Conservation (phyloP, 2,113 vertebrate genomes). For the Tautogolabrus adspersus region DNA sequence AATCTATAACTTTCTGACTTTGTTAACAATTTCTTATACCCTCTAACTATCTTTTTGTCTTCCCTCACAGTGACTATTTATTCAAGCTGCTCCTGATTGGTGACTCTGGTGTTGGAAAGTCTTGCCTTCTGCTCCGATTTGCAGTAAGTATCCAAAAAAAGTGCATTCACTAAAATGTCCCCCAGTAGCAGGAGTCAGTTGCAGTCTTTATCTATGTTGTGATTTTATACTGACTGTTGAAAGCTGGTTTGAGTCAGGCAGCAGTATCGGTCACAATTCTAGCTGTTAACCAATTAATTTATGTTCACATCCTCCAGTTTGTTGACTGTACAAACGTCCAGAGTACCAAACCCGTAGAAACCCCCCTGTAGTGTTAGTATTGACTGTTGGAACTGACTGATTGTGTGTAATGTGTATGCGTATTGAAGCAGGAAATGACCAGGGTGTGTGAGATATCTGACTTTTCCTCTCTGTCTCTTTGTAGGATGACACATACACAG, state of each 20-base stretch:
- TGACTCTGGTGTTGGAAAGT: constrained; percentile 99
- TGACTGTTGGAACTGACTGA: not conserved
- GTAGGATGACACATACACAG: constrained; percentile 99
- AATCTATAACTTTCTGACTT: constrained; percentile 59
- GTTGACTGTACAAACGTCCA: not conserved
- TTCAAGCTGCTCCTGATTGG: constrained; percentile 99
- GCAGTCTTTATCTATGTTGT: not conserved
- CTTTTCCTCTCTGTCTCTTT: constrained; percentile 39
- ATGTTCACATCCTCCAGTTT: not conserved
- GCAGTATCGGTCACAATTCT: too few species aligned
- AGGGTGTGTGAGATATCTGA: constrained; percentile 70
- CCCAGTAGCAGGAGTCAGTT: not conserved
- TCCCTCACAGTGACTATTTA: constrained; percentile 97
- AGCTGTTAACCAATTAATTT: not conserved
- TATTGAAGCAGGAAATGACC: constrained; percentile 27
- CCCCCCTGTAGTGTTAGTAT: not conserved
- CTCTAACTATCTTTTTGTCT: constrained; percentile 35
- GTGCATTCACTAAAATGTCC: not conserved
- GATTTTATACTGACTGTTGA: not conserved
- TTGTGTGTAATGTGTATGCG: constrained; percentile 2
- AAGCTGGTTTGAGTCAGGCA: not conserved
- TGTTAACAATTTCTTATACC: not conserved
- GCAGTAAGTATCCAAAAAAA: constrained; percentile 88
- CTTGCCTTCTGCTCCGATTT: constrained; percentile 98
- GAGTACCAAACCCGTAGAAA: not conserved